Conservation (phyloP, 1,140 invertebrate genomes). For the Gryon sp. region DNA sequence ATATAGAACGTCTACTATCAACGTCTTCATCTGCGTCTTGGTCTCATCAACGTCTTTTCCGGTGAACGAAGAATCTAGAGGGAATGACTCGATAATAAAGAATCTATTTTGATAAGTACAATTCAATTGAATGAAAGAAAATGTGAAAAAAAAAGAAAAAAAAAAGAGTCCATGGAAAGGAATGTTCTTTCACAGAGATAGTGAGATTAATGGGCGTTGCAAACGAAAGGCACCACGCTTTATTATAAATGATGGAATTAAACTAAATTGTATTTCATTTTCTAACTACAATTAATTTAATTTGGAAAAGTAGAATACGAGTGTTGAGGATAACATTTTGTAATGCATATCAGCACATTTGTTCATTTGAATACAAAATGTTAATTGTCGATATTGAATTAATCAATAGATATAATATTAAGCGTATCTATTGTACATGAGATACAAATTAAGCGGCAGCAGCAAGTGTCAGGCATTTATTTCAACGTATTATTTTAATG, state of each 20-base stretch:
- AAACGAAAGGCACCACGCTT: no score
- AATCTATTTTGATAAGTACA: conserved; percentile 13
- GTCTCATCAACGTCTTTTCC: conserved; percentile 20
- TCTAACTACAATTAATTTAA: conserved; percentile 14
- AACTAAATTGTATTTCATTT: conserved; percentile 4
- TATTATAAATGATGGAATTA: not conserved
- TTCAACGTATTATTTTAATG: no score
- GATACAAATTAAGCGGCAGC: no score
- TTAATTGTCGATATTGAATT: no score
- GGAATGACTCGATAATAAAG: conserved; percentile 14
- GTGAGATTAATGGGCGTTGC: conserved; percentile 26
- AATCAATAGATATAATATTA: no score
- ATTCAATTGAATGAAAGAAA: conserved; percentile 16
- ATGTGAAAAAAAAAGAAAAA: no score
- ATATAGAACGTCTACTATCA: conserved; percentile 8
- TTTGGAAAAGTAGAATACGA: no score
- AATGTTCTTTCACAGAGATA: not conserved
- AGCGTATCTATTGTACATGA: no score
- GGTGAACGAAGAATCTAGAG: conserved; percentile 17
- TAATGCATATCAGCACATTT: conserved; percentile 16
- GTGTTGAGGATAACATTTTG: no score
- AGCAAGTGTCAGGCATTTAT: no score
- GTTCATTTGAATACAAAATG: conserved; percentile 4
- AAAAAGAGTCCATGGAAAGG: no score
- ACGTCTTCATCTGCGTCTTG: conserved; percentile 23